Evolutionary conservation across 2,888 invertebrate species (phyloP), one percentile per base, ranked within the genome.

Genomic region (Nymphalis c-album): DNA sequence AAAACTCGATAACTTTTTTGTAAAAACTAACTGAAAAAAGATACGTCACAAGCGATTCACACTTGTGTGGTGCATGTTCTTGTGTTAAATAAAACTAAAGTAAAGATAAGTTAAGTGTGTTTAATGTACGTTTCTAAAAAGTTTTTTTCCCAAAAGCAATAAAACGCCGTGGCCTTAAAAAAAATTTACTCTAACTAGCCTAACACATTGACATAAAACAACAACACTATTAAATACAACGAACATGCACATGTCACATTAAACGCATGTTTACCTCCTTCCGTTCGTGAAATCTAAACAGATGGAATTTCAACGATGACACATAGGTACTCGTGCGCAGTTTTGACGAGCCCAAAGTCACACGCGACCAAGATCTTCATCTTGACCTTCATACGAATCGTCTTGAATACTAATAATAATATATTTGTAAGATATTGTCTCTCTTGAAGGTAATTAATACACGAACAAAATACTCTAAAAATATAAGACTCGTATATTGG

Each of bases 341-440:
- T 67, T 67, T 60, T 63, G 65, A 61, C 61, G 35, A 55, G 26
- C 50, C 60, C 60, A 55, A 55, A 55, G 26, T 55, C 53, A 63
- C 18, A 26, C 60, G 55, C 60, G 71, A 40, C 69, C 69, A 57
- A 69, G 71, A 71, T 71, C 71, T 69, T 71, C 69, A 45, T 47
- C 35, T 47, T 64, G 71, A 69, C 69, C 71, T 71, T 69, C 60
- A 31, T 10, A 35, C 18, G 60, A 46, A 55, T 61, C 45, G 18
- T 58, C 22, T 22, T 13, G 70, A 67, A 67, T 70, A 61, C 61
- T 64, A 53, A 61, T 70, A 61, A 58, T 64, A 53, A 61, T 61
- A 71, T 68, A 69, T n/a, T 7, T 18, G 17, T 18, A n/a, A 48
- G n/a, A 48, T 17, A 13, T 40, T 31, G 40, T 40, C 40, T 40